phyloP scores from a whole-genome alignment of 1,140 invertebrate species.

The Drosophila kikkawai region DNA sequence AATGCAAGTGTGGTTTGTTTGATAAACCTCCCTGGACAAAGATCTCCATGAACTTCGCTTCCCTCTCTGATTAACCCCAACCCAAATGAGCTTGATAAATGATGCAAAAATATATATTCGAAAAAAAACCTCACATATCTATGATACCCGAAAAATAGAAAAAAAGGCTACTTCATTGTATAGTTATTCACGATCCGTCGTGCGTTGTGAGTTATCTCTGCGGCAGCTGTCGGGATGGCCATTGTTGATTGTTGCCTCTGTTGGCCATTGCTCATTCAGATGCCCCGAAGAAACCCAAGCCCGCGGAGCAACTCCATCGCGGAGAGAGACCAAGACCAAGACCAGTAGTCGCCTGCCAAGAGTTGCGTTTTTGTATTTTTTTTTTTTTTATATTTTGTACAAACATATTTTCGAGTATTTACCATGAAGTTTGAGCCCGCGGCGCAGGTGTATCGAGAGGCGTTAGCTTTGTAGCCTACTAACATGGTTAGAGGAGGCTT shows the following conservation, averaged over 20 bases:
- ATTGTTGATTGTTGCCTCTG: constrained; percentile 54
- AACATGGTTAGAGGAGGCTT: constrained; percentile 45
- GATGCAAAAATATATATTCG: constrained; percentile 49
- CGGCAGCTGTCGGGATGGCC: constrained; percentile 53
- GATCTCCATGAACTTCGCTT: constrained; percentile 32
- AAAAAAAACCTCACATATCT: constrained; percentile 43
- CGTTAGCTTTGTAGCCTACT: constrained; percentile 46
- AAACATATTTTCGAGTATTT: constrained; percentile 7
- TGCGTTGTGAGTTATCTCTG: constrained; percentile 63
- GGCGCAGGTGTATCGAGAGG: constrained; percentile 45
- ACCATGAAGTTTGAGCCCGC: not conserved
- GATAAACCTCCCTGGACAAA: constrained; percentile 18
- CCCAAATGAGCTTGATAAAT: constrained; percentile 70
- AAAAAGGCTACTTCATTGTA: constrained; percentile 47
- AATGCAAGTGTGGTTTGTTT: constrained; percentile 31
- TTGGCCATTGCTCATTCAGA: constrained; percentile 33
- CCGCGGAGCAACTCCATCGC: constrained; percentile 12
- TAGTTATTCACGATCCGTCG: constrained; percentile 61
- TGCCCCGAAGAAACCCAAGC: constrained; percentile 27
- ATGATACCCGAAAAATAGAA: constrained; percentile 46
- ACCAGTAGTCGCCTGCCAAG: constrained; percentile 52
- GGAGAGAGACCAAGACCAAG: constrained; percentile 27
- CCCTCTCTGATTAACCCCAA: constrained; percentile 51
- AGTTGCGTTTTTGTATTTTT: constrained; percentile 25
- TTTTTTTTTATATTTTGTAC: constrained; percentile 8